Conservation (phyloP, 2,888 invertebrate genomes). For the Adelognathus sp. region DNA sequence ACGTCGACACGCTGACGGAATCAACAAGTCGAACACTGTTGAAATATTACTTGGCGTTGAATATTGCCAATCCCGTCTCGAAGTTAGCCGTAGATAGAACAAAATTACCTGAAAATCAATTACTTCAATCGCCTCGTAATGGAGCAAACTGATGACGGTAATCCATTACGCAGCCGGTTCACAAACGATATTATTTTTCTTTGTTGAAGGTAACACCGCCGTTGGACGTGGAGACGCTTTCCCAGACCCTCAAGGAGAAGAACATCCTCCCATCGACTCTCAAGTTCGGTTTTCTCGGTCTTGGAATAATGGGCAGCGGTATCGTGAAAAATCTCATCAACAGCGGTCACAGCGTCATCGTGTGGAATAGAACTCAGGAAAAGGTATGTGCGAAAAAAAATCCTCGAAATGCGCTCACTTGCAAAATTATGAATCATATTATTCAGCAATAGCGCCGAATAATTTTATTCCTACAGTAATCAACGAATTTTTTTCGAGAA, state of each 20-base stretch:
- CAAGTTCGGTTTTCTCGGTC: slow-evolving; percentile 96
- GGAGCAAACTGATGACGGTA: neutral
- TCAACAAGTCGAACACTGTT: too few relatives aligned
- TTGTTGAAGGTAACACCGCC: slow-evolving; percentile 86
- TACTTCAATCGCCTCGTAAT: neutral
- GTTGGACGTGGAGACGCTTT: slow-evolving; percentile 89
- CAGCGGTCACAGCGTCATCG: slow-evolving; percentile 95
- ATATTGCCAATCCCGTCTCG: too few relatives aligned
- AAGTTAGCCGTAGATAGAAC: too few relatives aligned
- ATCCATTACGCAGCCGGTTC: neutral
- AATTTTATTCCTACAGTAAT: too few relatives aligned
- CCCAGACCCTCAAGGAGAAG: slow-evolving; percentile 90
- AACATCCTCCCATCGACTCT: slow-evolving; percentile 92
- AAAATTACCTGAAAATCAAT: neutral
- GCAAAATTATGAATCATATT: neutral
- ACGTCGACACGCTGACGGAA: too few relatives aligned
- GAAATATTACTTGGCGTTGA: too few relatives aligned
- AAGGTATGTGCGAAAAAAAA: slow-evolving; percentile 87
- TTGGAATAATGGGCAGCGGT: slow-evolving; percentile 97
- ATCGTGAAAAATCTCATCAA: slow-evolving; percentile 97
- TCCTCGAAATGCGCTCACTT: neutral
- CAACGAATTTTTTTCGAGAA: too few relatives aligned
- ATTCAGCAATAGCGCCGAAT: neutral
- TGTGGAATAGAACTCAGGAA: slow-evolving; percentile 96
- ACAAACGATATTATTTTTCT: slow-evolving; percentile 13